Percentiles rank a stretch among this genome's conserved stretches.
Evolutionary conservation across 1,140 invertebrate genomes (phyloP).

Genomic region (Vanessa atalanta): DNA sequence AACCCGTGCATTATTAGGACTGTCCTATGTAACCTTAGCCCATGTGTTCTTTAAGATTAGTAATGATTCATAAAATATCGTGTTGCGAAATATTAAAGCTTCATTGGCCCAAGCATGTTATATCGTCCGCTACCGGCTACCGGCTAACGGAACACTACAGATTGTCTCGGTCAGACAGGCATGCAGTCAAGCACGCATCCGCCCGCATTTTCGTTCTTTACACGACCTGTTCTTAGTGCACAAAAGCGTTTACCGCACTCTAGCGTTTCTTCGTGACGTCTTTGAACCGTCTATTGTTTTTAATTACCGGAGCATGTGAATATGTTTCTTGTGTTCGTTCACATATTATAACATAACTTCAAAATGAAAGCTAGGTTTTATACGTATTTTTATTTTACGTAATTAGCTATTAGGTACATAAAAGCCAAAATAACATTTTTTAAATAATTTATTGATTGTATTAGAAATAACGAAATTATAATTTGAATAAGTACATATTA

Average conservation of each 20-base stretch:
- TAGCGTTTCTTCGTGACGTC: neutral
- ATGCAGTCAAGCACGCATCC: constrained; percentile 52
- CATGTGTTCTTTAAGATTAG: neutral
- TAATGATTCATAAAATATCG: neutral
- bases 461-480: too few species aligned
- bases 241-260: neutral
- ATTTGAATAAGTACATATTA: too few species aligned
- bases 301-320: neutral
- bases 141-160: constrained; percentile 37
- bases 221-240: neutral
- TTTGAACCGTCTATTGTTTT: constrained; percentile 1
- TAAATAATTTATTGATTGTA: too few species aligned
- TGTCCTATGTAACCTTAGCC: constrained; percentile 7
- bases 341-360: too few species aligned
- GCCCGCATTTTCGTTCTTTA: constrained; percentile 32
- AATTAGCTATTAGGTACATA: too few species aligned
- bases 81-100: constrained; percentile 19
- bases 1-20: constrained; percentile 13
- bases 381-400: too few species aligned
- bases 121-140: constrained; percentile 14
- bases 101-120: constrained; percentile 22
- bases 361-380: too few species aligned
- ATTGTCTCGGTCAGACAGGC: constrained; percentile 44
- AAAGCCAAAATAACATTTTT: too few species aligned
- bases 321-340: neutral